These are phyloP conservation scores for Drosophila micromelanica DNA, from an alignment of 1,140 invertebrate genomes.

Conservation along the genomic window DNA sequence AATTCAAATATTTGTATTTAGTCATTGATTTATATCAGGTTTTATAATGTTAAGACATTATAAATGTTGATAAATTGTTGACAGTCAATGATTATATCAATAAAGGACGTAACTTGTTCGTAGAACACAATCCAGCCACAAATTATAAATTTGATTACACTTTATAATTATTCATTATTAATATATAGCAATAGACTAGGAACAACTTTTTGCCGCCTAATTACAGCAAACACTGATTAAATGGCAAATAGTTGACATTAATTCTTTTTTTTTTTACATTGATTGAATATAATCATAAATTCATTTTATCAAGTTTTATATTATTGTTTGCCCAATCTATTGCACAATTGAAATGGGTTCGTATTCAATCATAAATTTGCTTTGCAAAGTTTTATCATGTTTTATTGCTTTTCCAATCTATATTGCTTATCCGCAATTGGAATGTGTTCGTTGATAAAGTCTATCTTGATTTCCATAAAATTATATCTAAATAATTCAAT, in stretches of 20 bases:
- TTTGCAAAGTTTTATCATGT: not conserved
- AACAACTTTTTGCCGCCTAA: not conserved
- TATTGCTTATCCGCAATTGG: not conserved
- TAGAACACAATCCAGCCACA: no score
- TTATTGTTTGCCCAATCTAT: not conserved
- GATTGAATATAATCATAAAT: no score
- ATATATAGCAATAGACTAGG: not conserved
- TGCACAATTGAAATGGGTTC: not conserved
- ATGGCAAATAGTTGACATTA: not conserved
- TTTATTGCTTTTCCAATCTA: not conserved
- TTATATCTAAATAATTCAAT: slow-evolving; percentile 6
- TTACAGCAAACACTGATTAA: not conserved
- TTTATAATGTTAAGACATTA: no score
- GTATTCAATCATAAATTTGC: not conserved
- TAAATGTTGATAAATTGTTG: no score
- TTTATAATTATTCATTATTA: not conserved
- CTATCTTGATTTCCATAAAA: not conserved
- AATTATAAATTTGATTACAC: no score
- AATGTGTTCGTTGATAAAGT: no score
- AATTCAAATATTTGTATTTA: no score
- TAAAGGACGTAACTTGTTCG: no score
- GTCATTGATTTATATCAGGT: no score
- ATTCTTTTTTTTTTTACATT: no score
- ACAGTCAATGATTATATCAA: no score
- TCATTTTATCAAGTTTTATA: no score